A percentile compares a stretch with the other conserved stretches of the same genome.
phyloP scores from a whole-genome alignment of 2,113 vertebrate species.

The Chauna torquata region DNA sequence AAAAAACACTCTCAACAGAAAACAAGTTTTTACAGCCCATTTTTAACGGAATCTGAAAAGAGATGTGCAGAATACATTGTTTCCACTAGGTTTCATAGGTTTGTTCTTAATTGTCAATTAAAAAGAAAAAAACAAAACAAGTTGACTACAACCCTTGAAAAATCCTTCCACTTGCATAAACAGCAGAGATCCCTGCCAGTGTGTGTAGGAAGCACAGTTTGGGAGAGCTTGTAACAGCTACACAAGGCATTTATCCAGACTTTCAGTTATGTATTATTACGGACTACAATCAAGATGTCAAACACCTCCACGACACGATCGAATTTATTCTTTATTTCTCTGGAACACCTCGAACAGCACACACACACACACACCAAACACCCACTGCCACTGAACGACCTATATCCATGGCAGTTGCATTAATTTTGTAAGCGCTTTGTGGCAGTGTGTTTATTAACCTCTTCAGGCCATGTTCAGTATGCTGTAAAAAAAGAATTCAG shows the following conservation, averaged over 20 bases:
- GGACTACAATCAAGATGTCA: background rate
- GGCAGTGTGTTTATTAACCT: slow-evolving; percentile 38
- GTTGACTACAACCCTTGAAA: background rate
- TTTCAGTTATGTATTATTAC: fast-evolving
- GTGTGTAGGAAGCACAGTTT: too few relatives aligned
- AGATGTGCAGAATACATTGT: fast-evolving
- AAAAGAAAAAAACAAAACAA: background rate
- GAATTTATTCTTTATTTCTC: background rate
- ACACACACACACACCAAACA: background rate
- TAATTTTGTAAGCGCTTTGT: slow-evolving; percentile 29
- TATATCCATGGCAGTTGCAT: slow-evolving; percentile 41
- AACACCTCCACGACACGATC: background rate
- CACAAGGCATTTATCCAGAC: fast-evolving
- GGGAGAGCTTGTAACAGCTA: fast-evolving
- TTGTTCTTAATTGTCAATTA: background rate
- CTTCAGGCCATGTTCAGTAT: background rate
- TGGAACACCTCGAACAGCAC: background rate
- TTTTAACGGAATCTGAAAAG: background rate
- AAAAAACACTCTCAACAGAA: too few relatives aligned
- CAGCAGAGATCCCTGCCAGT: background rate
- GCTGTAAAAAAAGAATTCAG: slow-evolving; percentile 51
- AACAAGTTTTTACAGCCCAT: fast-evolving
- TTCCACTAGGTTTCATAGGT: fast-evolving
- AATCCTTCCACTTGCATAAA: background rate
- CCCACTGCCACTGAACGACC: background rate